Evolutionary conservation across 2,888 invertebrate genomes (phyloP).

Genomic region (Diaphora mendica): DNA sequence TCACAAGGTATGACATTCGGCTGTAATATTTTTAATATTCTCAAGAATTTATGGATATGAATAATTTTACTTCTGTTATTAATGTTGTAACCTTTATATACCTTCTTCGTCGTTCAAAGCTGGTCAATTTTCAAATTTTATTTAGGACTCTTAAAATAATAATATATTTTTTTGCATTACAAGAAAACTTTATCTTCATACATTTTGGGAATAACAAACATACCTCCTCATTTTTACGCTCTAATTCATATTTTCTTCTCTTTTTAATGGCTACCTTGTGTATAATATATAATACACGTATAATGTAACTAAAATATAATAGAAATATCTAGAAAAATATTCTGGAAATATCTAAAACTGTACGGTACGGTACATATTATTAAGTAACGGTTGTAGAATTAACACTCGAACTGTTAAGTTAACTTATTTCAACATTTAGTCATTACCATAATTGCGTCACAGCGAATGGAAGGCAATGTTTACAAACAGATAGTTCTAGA

Average conservation of each 20-base stretch:
- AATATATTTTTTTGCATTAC: too few relatives aligned
- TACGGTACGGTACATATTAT: too few relatives aligned
- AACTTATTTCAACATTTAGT: slow-evolving; percentile 3
- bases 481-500: slow-evolving; percentile 2
- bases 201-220: neutral
- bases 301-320: neutral
- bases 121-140: neutral
- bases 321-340: neutral
- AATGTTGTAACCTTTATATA: neutral
- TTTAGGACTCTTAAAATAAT: neutral
- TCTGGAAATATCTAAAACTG: neutral
- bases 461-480: slow-evolving; percentile 5
- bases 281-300: neutral
- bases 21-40: slow-evolving; percentile 28
- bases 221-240: neutral
- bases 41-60: neutral
- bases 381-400: neutral
- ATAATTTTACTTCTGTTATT: neutral
- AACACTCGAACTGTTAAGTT: neutral
- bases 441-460: neutral
- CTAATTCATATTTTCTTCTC: neutral
- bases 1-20: slow-evolving; percentile 38
- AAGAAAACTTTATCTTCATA: too few relatives aligned
- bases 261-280: neutral
- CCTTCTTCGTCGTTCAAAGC: neutral